Base-by-base conservation (phyloP, 1,140 invertebrate species). In the Trichonephila clavata region DNA sequence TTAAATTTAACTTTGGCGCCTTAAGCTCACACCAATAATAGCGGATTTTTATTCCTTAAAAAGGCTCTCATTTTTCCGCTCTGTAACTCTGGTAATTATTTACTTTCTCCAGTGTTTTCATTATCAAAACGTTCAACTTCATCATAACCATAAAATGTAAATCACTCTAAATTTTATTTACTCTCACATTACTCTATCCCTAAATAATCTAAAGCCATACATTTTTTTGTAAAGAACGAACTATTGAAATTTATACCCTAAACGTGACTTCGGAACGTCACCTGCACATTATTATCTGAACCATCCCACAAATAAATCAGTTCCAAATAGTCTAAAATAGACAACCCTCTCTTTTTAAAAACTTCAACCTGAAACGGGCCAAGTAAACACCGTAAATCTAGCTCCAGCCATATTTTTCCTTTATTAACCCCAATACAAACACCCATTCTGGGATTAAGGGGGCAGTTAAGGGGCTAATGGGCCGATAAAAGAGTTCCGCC, bases 371-470 rank as follows among this genome's bases (percentile, higher is more conserved):
- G 43, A 43, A 21, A n/a, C 16, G 57, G 7, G 16, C n/a, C n/a
- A 20, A 39, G 87, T 89, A 89, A 89, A 89, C 87, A 89, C 65
- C 65, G 87, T 89, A 89, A 89, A 89, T 89, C 43, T 43, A 21
- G 16, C 7, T 6, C 16, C 24, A 18, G 39, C 20, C 87, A 50
- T 84, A 24, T 84, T 84, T 59, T 59, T 59, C 81, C 87, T 77
- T 71, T 71, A 89, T 89, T 77, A 77, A 89, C 86, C 86, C 86
- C 59, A 63, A 63, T 61, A 89, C 87, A 89, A 89, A 89, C 87
- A 89, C 27, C 87, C 63, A 89, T 89, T 89, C 50, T 20, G 65
- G 63, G 32, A 89, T 89, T 89, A 89, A 89, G 87, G 87, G 87
- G 87, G 63, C 63, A 68, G 86, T 87, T 87, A 87, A 39, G 60